Evolutionary conservation across 2,888 invertebrate species (phyloP), one percentile per base, ranked within the genome.

Genomic region (Baronia brevicornis): DNA sequence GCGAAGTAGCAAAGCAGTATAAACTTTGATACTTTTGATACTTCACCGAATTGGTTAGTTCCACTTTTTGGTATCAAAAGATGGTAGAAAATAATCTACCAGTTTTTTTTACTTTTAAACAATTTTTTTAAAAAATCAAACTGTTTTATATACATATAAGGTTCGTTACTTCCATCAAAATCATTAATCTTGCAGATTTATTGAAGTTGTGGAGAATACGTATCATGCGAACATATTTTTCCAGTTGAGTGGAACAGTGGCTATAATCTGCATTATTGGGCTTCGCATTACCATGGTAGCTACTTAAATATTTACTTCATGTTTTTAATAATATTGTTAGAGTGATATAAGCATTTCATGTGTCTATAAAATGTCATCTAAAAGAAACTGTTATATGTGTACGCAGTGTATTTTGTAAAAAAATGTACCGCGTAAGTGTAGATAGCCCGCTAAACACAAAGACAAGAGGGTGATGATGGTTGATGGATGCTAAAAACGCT

Each of bases 221-320:
- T 84, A 79, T 22, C 86, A 87, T 15, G 62, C 66, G 1, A 78
- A 84, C 26, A 85, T 87, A 42, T 73, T 87, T 44, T 84, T 85
- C 13, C 87, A 88, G 50, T 60, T 87, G 28, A 54, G 73, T n/a
- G 84, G 84, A 9, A 82, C 86, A 1, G 85, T 75, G 3, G 65
- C 54, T 1, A 80, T 82, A 3, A 73, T 84, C 18, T 84, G 84
- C 38, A 72, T 82, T 23, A 78, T 80, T 34, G 74, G 70, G 28
- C 58, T 84, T 22, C 63, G 77, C 24, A 73, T 84, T 11, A 60
- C 72, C 6, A 63, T 75, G 20, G 84, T 84, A 60, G 39, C 60
- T n/a, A 28, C 20, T 14, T 10, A 5, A 28, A 10, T 19, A 4
- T 6, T 0, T 14, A n/a, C 6, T 2, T 17, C 11, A 3, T 6